These are phyloP conservation scores for Oreohelix idahoensis DNA, from an alignment of 1,140 invertebrate species.

Conservation along the genomic window DNA sequence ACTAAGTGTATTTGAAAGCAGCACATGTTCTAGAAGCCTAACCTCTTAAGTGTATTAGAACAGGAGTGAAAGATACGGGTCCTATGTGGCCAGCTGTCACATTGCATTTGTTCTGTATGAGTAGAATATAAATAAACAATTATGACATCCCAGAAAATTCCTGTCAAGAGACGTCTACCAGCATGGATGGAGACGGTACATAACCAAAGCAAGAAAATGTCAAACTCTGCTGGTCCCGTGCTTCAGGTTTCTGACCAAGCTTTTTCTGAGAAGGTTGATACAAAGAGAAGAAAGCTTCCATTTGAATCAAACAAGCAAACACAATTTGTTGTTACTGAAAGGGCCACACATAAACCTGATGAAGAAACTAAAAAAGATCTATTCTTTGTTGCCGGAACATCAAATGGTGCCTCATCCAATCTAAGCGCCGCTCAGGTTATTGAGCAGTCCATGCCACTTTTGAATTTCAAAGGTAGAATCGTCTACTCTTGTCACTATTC, in stretches of 20 bases:
- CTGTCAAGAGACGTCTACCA: constrained; percentile 35
- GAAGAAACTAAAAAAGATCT: not conserved
- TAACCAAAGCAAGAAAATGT: not conserved
- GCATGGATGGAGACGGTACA: constrained; percentile 31
- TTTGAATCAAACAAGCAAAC: too few species aligned
- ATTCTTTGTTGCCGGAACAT: not conserved
- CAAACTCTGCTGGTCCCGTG: not conserved
- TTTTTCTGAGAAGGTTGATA: not conserved
- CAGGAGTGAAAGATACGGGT: too few species aligned
- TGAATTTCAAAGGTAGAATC: constrained; percentile 31
- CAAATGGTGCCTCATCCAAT: not conserved
- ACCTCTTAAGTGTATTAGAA: not conserved
- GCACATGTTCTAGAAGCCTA: not conserved
- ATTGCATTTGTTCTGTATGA: too few species aligned
- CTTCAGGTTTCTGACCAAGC: not conserved
- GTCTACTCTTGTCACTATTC: constrained; percentile 39
- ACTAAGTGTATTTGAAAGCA: too few species aligned
- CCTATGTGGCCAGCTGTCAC: too few species aligned
- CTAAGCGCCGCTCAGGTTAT: constrained; percentile 25
- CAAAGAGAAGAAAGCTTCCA: not conserved
- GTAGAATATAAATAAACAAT: not conserved
- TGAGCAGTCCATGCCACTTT: constrained; percentile 26
- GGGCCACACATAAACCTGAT: not conserved
- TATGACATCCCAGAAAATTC: not conserved
- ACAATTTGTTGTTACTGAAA: not conserved